These are phyloP conservation scores for Heliconius cydno DNA, from an alignment of 2,888 invertebrate species.

Conservation along the genomic window DNA sequence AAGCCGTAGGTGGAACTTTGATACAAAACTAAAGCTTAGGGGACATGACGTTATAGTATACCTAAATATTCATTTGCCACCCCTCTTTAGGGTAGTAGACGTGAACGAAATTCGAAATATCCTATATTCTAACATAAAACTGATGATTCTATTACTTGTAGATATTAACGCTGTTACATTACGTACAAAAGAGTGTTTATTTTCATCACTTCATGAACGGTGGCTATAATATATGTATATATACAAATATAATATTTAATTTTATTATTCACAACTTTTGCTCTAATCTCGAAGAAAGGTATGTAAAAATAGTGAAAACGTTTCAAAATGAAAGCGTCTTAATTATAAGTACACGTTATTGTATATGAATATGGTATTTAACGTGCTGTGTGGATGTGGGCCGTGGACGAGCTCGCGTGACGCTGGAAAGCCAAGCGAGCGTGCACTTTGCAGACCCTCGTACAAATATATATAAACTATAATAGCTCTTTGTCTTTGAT, in stretches of 20 bases:
- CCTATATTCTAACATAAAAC: slow-evolving; percentile 20
- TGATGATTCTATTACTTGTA: background rate
- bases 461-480: slow-evolving; percentile 27
- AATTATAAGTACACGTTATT: slow-evolving; percentile 51
- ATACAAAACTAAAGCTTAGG: slow-evolving; percentile 29
- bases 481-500: slow-evolving; percentile 22
- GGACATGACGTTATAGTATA: slow-evolving; percentile 37
- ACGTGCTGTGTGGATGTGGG: slow-evolving; percentile 57
- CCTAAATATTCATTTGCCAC: slow-evolving; percentile 36
- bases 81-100: slow-evolving; percentile 35
- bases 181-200: background rate
- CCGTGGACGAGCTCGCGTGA: slow-evolving; percentile 54
- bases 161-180: background rate
- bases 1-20: slow-evolving; percentile 3
- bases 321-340: slow-evolving; percentile 47
- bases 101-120: slow-evolving; percentile 33
- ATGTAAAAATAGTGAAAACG: slow-evolving; percentile 47
- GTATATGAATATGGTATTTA: slow-evolving; percentile 57
- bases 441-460: slow-evolving; percentile 36
- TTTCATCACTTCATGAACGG: background rate
- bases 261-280: slow-evolving; percentile 35
- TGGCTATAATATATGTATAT: slow-evolving; percentile 21
- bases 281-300: slow-evolving; percentile 40
- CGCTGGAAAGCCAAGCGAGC: slow-evolving; percentile 48
- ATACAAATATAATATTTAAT: slow-evolving; percentile 28